These are phyloP conservation scores for Cygnus olor DNA, from an alignment of 2,797 vertebrate species.

Conservation along the genomic window DNA sequence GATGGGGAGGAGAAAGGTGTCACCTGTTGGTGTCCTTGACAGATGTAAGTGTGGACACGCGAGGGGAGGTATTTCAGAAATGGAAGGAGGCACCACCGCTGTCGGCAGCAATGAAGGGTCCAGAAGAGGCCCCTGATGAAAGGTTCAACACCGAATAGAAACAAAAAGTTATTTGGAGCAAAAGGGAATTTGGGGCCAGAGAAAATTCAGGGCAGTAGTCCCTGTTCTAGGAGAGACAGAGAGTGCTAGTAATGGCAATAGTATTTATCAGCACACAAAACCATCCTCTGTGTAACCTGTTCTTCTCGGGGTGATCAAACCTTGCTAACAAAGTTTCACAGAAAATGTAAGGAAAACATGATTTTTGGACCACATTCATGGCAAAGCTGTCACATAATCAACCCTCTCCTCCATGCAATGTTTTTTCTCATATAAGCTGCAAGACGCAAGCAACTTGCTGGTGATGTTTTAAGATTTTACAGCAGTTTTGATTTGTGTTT, in stretches of 20 bases:
- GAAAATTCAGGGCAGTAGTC: not conserved
- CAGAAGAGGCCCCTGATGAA: not conserved
- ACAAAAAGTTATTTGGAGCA: not conserved
- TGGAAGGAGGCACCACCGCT: not conserved
- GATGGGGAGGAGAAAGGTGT: conserved; percentile 49
- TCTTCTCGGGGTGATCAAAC: not conserved
- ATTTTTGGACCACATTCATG: accelerated
- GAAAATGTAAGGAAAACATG: not conserved
- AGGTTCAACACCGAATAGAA: not conserved
- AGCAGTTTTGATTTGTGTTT: not conserved
- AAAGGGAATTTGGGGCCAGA: not conserved
- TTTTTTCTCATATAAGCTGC: not conserved
- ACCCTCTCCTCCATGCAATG: not conserved
- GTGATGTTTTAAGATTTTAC: not conserved
- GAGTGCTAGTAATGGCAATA: not conserved
- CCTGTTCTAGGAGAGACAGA: not conserved
- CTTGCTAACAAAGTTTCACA: not conserved
- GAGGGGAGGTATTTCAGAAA: not conserved
- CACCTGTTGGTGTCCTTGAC: conserved; percentile 74
- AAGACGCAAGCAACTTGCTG: not conserved
- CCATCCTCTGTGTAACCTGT: not conserved
- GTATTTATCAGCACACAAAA: not conserved
- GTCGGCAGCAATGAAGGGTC: not conserved
- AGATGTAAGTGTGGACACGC: conserved; percentile 10
- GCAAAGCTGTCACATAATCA: not conserved